Evolutionary conservation across 2,113 vertebrate genomes (phyloP).

Genomic region (Pholis gunnellus): DNA sequence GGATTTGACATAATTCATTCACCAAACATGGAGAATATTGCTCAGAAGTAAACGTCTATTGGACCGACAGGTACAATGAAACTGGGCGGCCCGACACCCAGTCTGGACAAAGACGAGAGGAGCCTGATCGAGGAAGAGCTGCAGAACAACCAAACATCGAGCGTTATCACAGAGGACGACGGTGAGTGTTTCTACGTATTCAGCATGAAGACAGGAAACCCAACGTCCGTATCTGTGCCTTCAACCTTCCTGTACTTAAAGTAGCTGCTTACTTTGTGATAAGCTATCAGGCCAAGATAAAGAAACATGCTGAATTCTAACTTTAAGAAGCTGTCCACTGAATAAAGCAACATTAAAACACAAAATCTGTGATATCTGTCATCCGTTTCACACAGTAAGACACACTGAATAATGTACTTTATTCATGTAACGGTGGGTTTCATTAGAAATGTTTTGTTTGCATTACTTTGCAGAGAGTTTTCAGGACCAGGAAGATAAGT

Average conservation of each 20-base stretch:
- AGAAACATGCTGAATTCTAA: neutral
- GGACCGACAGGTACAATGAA: conserved; percentile 34
- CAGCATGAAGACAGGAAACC: neutral
- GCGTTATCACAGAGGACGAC: conserved; percentile 45
- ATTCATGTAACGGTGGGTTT: no score
- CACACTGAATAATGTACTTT: neutral
- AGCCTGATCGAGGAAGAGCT: neutral
- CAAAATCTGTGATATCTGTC: no score
- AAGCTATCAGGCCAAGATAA: neutral
- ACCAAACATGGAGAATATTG: no score
- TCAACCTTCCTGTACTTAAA: neutral
- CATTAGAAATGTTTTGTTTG: neutral
- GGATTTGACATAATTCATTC: no score
- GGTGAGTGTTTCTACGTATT: conserved; percentile 51
- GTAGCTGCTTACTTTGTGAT: neutral
- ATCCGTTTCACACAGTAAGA: no score
- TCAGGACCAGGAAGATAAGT: conserved; percentile 36
- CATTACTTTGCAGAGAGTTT: conserved; percentile 66
- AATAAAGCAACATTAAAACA: neutral
- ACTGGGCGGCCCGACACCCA: neutral
- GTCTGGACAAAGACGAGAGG: neutral
- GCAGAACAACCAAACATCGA: conserved; percentile 11
- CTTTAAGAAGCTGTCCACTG: neutral
- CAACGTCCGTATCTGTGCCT: rapidly evolving
- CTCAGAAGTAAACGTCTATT: neutral